Conservation (phyloP, 2,888 invertebrate species). For the Leptarthrus brevirostris region DNA sequence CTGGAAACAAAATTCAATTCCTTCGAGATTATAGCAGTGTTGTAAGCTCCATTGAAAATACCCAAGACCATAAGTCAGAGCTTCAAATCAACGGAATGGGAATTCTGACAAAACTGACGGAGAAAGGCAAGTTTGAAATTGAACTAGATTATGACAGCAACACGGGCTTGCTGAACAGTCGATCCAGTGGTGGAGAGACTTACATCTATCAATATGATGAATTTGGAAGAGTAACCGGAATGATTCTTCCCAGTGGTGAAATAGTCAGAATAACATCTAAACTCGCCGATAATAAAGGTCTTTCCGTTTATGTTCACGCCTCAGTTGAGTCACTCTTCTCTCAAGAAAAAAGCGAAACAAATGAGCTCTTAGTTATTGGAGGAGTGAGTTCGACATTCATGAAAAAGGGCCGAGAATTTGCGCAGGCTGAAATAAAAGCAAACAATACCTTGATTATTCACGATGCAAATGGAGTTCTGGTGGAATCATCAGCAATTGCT, state of each 20-base stretch:
- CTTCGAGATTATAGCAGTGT: constrained; percentile 91
- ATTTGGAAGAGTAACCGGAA: constrained; percentile 85
- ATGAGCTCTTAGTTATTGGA: constrained; percentile 74
- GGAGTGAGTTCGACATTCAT: constrained; percentile 76
- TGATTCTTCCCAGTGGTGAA: constrained; percentile 92
- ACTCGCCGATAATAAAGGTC: constrained; percentile 80
- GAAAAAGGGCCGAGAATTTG: constrained; percentile 77
- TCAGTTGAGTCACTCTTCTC: constrained; percentile 71
- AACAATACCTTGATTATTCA: constrained; percentile 83
- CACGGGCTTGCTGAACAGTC: constrained; percentile 85
- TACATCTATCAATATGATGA: constrained; percentile 93
- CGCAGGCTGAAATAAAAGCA: constrained; percentile 79
- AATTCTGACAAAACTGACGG: constrained; percentile 86
- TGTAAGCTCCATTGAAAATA: constrained; percentile 93
- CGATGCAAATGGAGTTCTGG: constrained; percentile 79
- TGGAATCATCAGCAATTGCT: constrained; percentile 81
- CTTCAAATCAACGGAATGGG: constrained; percentile 93
- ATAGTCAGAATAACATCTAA: constrained; percentile 83
- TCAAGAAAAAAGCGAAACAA: constrained; percentile 70
- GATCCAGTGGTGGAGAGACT: constrained; percentile 86
- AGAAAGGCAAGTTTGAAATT: constrained; percentile 89
- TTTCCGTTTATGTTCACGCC: constrained; percentile 78
- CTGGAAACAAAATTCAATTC: constrained; percentile 92
- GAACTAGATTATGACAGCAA: constrained; percentile 91
- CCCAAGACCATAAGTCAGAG: constrained; percentile 92